These are phyloP conservation scores for Phyllotreta striolata DNA, from an alignment of 2,888 invertebrate genomes.

Conservation along the genomic window DNA sequence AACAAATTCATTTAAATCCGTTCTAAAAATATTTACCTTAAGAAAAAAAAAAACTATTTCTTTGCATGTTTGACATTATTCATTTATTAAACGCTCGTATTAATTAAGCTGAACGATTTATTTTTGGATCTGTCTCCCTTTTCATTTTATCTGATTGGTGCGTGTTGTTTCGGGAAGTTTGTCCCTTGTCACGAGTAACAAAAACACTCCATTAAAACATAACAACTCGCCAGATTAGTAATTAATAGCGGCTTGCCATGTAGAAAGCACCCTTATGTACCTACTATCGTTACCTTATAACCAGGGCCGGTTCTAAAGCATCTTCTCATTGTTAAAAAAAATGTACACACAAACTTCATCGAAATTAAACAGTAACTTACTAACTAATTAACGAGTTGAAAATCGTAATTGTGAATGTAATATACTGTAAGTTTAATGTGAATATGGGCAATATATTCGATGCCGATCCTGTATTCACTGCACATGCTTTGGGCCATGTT, in stretches of 20 bases:
- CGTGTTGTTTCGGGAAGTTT: constrained; percentile 24
- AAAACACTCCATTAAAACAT: constrained; percentile 55
- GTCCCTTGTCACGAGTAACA: constrained; percentile 51
- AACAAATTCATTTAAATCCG: too few species aligned
- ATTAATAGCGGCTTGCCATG: constrained; percentile 48
- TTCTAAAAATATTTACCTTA: too few species aligned
- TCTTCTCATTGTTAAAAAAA: too few species aligned
- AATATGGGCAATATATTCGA: not conserved
- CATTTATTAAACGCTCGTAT: constrained; percentile 17
- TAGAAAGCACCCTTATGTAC: constrained; percentile 34
- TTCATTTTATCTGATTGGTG: constrained; percentile 29
- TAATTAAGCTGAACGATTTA: constrained; percentile 25
- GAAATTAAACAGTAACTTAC: constrained; percentile 1
- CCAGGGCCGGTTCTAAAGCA: constrained; percentile 2
- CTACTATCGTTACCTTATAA: constrained; percentile 18
- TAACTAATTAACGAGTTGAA: too few species aligned
- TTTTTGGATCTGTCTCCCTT: constrained; percentile 28
- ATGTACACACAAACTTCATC: too few species aligned
- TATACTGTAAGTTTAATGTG: not conserved
- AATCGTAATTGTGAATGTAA: not conserved
- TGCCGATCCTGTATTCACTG: not conserved
- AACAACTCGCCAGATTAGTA: constrained; percentile 54
- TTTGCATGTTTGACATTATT: constrained; percentile 9
- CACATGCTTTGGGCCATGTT: constrained; percentile 24
- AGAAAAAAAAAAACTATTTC: constrained; percentile 2